Base-by-base conservation (phyloP, 2,888 invertebrate species). In the Temnothorax rugatulus region DNA sequence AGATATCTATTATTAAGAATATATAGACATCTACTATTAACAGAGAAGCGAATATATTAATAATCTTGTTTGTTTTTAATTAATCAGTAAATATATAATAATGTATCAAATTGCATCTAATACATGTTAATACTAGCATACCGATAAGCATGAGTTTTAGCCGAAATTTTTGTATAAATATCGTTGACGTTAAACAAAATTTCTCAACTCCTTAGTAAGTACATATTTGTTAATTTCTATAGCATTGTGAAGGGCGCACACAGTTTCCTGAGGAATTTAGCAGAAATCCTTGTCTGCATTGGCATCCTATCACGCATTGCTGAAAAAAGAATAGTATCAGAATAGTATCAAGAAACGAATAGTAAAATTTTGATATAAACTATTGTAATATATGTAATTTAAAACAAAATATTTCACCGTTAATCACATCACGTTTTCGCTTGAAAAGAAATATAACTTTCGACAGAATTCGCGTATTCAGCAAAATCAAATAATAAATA, bases 271-370 rank as follows among this genome's bases (percentile, higher is more conserved):
- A 0, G 0, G 2, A 0, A 38, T 63, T 68, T 7, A 83, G 82
- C 64, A 90, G 0, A 11, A 21, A 82, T 34, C 86, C 88, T 0
- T 0, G 0, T 50, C 50, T 84, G 52, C 90, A 90, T 9, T 85
- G 84, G 50, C 90, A 90, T 4, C 86, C 89, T 8, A 73, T 38
- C 0, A 34, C 3, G 29, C 90, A 90, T 41, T 86, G 8, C 90
- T 90, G 64, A 38, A 84, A 87, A 81, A 34, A 69, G 0, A 59
- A 29, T 21, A 15, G 11, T 59, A 15, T 21, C 18, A 77, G 3
- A 57, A 29, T 34, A n/a, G 9, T 69, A 29, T 29, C 13, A 18
- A 18, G 5, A 50, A 50, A 50, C 18, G 7, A 50, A 50, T 18
- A 18, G 5, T 59, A 50, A 41, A n/a, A 82, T 38, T n/a, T 47